These are phyloP conservation scores for Tethya wilhelma DNA, from an alignment of 37 sponge, comb jelly and placozoan genomes.

Conservation along the genomic window DNA sequence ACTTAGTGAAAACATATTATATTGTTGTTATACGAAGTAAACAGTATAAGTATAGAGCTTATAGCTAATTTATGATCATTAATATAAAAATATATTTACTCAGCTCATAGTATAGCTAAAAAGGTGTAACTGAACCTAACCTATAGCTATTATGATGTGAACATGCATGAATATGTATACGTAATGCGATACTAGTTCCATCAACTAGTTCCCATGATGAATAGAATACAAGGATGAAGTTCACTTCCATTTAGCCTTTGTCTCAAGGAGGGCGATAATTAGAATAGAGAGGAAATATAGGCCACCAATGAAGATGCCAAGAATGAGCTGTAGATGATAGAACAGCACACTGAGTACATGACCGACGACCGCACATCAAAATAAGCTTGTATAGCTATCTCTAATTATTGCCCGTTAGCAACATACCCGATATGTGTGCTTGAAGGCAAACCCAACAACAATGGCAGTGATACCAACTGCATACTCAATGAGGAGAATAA, in stretches of 20 bases:
- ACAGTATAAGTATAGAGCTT: too few species aligned
- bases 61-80: too few species aligned
- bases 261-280: constrained; percentile 60
- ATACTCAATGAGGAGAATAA: constrained; percentile 79
- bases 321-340: constrained; percentile 37
- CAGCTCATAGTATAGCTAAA: too few species aligned
- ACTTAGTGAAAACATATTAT: too few species aligned
- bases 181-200: too few species aligned
- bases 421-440: constrained; percentile 74
- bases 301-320: constrained; percentile 58
- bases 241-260: constrained; percentile 63
- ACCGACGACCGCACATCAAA: neutral
- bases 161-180: too few species aligned
- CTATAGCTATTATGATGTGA: too few species aligned
- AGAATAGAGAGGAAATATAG: constrained; percentile 77
- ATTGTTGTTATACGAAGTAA: too few species aligned
- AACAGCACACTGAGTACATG: neutral
- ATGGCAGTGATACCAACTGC: constrained; percentile 75
- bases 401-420: neutral
- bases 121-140: too few species aligned
- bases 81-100: too few species aligned
- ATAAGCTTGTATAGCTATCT: neutral
- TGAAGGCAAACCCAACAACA: constrained; percentile 57
- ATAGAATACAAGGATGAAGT: too few species aligned
- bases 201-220: too few species aligned